Evolutionary conservation across 2,113 vertebrate species (phyloP).

Genomic region (Anoura caudifer): DNA sequence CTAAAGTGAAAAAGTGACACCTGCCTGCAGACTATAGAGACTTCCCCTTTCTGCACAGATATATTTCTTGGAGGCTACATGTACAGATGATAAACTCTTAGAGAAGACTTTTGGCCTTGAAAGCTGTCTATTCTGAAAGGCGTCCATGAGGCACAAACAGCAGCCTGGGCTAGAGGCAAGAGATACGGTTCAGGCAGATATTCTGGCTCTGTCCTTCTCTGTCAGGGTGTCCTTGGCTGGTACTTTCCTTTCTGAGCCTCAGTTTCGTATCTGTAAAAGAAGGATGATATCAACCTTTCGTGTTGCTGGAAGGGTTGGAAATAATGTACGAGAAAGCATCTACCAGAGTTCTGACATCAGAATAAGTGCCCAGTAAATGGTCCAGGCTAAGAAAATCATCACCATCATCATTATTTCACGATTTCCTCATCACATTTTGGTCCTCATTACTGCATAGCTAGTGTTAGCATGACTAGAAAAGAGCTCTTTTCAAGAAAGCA

Average conservation of each 20-base stretch:
- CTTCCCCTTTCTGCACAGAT: background rate
- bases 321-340: background rate
- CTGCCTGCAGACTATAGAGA: background rate
- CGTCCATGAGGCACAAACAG: fast-evolving
- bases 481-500: background rate
- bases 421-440: background rate
- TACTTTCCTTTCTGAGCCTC: background rate
- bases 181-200: background rate
- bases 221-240: no score
- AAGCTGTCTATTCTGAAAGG: background rate
- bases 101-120: background rate
- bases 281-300: background rate
- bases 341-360: background rate
- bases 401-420: background rate
- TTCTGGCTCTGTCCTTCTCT: background rate
- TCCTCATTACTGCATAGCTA: background rate
- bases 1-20: background rate
- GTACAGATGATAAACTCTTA: background rate
- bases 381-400: background rate
- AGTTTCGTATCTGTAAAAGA: background rate
- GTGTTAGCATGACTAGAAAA: background rate
- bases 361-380: background rate
- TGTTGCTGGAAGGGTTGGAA: background rate
- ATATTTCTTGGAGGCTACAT: background rate
- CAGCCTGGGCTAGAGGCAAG: background rate